Evolutionary conservation across 2,888 invertebrate genomes (phyloP).

Genomic region (Pediacus dermestoides): DNA sequence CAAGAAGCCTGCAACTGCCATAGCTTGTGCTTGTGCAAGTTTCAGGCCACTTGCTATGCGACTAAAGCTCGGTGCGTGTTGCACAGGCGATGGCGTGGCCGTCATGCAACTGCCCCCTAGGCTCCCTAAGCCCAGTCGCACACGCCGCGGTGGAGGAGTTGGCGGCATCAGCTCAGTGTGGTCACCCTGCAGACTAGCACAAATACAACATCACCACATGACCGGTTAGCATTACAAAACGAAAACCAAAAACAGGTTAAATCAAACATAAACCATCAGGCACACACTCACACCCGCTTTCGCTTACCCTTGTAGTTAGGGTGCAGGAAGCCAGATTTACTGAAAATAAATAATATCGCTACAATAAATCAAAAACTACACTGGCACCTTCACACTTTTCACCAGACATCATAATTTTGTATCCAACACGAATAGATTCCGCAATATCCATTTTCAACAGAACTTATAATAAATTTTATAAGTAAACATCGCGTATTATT

Average conservation of each 20-base stretch:
- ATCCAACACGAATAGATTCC: conserved; percentile 5
- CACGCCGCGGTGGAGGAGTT: conserved; percentile 57
- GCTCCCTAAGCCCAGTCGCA: conserved; percentile 41
- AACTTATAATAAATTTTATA: too few species aligned
- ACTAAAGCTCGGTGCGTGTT: conserved; percentile 51
- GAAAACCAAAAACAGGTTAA: conserved; percentile 28
- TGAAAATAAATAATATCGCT: conserved; percentile 47
- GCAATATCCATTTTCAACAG: too few species aligned
- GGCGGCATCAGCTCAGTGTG: conserved; percentile 62
- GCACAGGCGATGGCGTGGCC: conserved; percentile 41
- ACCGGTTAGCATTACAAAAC: conserved; percentile 40
- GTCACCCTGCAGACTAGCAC: conserved; percentile 58
- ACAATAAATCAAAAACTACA: conserved; percentile 3
- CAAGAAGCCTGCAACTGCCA: conserved; percentile 67
- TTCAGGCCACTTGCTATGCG: conserved; percentile 67
- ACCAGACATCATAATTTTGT: not conserved
- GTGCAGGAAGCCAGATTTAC: conserved; percentile 56
- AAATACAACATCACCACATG: conserved; percentile 44
- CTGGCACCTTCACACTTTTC: conserved; percentile 1
- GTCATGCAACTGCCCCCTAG: conserved; percentile 44
- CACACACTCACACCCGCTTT: conserved; percentile 44
- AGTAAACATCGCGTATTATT: too few species aligned
- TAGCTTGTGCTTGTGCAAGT: conserved; percentile 68
- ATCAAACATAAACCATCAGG: conserved; percentile 29
- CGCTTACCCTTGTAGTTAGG: conserved; percentile 60